phyloP scores from a whole-genome alignment of 1,140 invertebrate species.

The Conus ventricosus region DNA sequence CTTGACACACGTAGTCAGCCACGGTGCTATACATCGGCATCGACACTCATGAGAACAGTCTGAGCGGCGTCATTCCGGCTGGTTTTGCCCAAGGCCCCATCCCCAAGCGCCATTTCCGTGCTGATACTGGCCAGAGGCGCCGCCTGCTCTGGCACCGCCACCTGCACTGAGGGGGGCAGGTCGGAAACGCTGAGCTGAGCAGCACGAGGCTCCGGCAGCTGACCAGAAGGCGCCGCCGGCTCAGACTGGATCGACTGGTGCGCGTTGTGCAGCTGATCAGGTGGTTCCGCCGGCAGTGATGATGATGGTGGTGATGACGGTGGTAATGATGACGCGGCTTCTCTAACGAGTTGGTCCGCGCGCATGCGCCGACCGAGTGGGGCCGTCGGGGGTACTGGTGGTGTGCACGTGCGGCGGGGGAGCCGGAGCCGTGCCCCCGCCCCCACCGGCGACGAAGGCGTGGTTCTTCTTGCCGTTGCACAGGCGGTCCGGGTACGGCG shows the following conservation, averaged over 20 bases:
- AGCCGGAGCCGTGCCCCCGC: background rate
- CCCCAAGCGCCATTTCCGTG: background rate
- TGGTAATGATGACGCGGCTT: background rate
- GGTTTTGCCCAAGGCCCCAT: background rate
- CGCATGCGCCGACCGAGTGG: background rate
- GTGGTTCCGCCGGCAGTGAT: background rate
- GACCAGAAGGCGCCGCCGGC: background rate
- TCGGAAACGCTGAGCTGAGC: constrained; percentile 5
- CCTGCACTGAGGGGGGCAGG: constrained; percentile 9
- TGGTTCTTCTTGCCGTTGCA: constrained; percentile 30
- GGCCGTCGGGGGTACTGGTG: background rate
- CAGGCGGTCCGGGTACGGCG: background rate
- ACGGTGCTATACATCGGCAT: constrained; percentile 24
- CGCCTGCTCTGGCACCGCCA: too few species aligned
- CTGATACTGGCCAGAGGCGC: background rate
- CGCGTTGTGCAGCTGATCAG: constrained; percentile 25
- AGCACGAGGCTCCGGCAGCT: background rate
- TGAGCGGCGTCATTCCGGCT: constrained; percentile 30
- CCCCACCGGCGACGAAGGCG: background rate
- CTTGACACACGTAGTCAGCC: background rate
- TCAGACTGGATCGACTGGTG: constrained; percentile 28
- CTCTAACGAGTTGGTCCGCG: constrained; percentile 17
- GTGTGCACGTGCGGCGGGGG: background rate
- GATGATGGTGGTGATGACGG: background rate
- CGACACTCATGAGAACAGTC: constrained; percentile 18